phyloP scores from a whole-genome alignment of 1,140 invertebrate genomes.

The Drosophila pruinosa region DNA sequence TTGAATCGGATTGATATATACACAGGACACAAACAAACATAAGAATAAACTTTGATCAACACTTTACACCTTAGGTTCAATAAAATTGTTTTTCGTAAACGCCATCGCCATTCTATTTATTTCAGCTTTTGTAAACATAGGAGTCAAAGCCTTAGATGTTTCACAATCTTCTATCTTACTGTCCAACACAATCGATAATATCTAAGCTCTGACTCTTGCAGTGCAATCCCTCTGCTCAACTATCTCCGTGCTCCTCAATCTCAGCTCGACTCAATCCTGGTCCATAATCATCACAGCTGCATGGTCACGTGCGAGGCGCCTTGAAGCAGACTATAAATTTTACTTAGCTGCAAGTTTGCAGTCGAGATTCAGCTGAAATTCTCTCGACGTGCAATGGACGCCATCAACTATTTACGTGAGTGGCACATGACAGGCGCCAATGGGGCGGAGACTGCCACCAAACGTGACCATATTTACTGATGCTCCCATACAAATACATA shows the following conservation, averaged over 20 bases:
- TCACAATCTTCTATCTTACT: neutral
- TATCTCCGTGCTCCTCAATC: slow-evolving; percentile 13
- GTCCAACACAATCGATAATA: neutral
- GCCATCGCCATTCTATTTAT: too few species aligned
- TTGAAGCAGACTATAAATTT: slow-evolving; percentile 56
- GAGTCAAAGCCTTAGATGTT: too few species aligned
- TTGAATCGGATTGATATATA: too few species aligned
- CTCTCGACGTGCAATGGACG: slow-evolving; percentile 64
- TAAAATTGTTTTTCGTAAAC: too few species aligned
- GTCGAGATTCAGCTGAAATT: slow-evolving; percentile 64
- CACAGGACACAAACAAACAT: too few species aligned
- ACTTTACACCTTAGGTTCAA: too few species aligned
- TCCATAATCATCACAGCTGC: slow-evolving; percentile 42
- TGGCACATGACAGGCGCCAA: slow-evolving; percentile 39
- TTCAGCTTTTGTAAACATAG: too few species aligned
- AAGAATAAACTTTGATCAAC: too few species aligned
- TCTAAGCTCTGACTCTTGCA: neutral
- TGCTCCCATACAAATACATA: neutral
- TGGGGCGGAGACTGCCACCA: slow-evolving; percentile 10
- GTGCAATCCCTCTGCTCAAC: neutral
- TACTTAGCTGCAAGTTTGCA: slow-evolving; percentile 73
- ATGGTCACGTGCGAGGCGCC: slow-evolving; percentile 64
- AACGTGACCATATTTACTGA: slow-evolving; percentile 31
- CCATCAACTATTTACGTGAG: slow-evolving; percentile 66
- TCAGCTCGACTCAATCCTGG: neutral